Base-by-base conservation (phyloP, 2,888 invertebrate species). In the Caenorhabditis sinica region DNA sequence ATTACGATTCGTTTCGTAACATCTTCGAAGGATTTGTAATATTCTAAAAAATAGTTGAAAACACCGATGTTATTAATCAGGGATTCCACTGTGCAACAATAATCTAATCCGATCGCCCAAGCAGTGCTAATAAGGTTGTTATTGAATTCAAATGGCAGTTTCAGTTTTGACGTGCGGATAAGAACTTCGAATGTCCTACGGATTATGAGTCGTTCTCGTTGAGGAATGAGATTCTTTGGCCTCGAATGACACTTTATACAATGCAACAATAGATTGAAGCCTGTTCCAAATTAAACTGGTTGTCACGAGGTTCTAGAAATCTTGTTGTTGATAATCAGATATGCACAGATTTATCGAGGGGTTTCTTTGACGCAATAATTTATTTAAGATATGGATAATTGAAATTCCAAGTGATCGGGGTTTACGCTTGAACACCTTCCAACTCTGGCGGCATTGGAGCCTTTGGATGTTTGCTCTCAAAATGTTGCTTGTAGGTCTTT, bases 401-500 rank as follows among this genome's bases (percentile, higher is more conserved):
- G 25, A 17, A 8, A 30, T 11, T 30, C 33, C 23, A 2, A 17
- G 40, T 28, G 15, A 53, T 33, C 6, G 49, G 49, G 49, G 49
- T 36, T 76, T 33, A 85, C 17, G 81, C 81, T 51, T 80, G 85
- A 28, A 90, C 93, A 81, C 94, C 94, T 90, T 94, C 94, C 82
- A 95, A 92, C 77, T 95, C 95, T 40, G 93, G 94, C 76, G 99
- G 99, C 94, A 99, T 94, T 68, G 96, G 96, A 92, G 95, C 96
- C 94, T 98, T 98, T 36, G 98, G 98, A 94, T 99, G 99, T 93
- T 99, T 99, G 94, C 97, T 98, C 94, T 98, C 97, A 94, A 98
- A 99, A 93, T 99, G 99, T 94, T 99, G 98, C 94, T 96, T 97
- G 94, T 98, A 99, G 20, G 99, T 99, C 95, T 99, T 99, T 72